A percentile compares a stretch with the other conserved stretches of the same genome.
Conservation (phyloP, 2,797 vertebrate genomes). For the Sebastes aleutianus region DNA sequence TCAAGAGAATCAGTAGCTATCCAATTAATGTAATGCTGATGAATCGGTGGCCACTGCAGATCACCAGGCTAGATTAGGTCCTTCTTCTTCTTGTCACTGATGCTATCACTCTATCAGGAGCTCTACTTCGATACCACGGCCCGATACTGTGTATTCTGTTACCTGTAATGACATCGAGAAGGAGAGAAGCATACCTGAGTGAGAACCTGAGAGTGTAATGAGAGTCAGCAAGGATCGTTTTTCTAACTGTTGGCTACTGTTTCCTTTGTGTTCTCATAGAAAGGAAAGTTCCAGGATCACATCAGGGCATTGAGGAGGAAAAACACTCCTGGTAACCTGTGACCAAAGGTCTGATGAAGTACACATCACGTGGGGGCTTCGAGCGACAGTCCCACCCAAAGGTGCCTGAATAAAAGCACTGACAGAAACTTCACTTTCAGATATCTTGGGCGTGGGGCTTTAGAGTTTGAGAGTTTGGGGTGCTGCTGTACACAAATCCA, state of each 20-base stretch:
- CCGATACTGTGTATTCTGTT: slow-evolving; percentile 38
- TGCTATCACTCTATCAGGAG: slow-evolving; percentile 34
- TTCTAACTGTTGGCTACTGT: slow-evolving; percentile 28
- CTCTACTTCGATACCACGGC: slow-evolving; percentile 32
- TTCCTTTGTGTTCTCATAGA: slow-evolving; percentile 3
- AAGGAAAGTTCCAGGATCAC: slow-evolving; percentile 19
- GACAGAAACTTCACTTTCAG: background rate
- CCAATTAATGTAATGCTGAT: slow-evolving; percentile 54
- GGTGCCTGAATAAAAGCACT: background rate
- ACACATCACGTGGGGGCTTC: too few species aligned
- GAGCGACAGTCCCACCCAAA: background rate
- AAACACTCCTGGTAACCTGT: background rate
- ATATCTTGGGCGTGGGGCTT: background rate
- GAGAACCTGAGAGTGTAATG: slow-evolving; percentile 61
- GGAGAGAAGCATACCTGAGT: slow-evolving; percentile 18
- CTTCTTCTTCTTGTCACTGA: background rate
- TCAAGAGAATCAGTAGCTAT: slow-evolving; percentile 43
- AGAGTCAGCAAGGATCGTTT: slow-evolving; percentile 40
- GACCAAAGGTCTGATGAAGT: background rate
- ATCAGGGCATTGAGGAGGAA: background rate
- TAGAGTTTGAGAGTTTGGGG: background rate
- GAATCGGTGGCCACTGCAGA: slow-evolving; percentile 31
- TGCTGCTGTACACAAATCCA: background rate
- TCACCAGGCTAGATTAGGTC: slow-evolving; percentile 31
- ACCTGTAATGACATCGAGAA: slow-evolving; percentile 45